Percentiles rank a stretch among this genome's conserved stretches.
These are phyloP conservation scores for Ceratitis capitata DNA, from an alignment of 1,140 invertebrate species.

Conservation along the genomic window DNA sequence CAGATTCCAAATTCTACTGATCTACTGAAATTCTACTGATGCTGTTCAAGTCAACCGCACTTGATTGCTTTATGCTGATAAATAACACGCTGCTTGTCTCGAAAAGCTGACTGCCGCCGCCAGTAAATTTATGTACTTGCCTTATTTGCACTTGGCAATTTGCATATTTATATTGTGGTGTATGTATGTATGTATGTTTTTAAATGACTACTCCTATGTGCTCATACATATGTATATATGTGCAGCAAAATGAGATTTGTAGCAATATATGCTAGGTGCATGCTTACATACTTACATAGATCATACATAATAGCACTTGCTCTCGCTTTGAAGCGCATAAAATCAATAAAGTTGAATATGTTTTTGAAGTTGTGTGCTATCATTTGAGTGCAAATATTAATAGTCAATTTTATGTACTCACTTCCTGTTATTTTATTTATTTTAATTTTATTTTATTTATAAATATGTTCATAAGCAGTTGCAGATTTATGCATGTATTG, in stretches of 20 bases:
- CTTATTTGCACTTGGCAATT: neutral
- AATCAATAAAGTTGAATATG: no score
- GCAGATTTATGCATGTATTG: no score
- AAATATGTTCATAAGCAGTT: no score
- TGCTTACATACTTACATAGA: no score
- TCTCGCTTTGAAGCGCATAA: no score
- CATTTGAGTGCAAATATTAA: neutral
- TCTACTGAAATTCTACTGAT: neutral
- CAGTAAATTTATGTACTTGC: neutral
- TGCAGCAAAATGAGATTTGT: neutral
- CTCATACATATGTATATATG: no score
- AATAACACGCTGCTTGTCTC: neutral
- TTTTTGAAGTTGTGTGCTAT: neutral
- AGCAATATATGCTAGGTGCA: no score
- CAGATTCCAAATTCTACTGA: neutral
- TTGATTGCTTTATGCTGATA: neutral
- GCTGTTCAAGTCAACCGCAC: neutral
- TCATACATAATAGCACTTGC: no score
- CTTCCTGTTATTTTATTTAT: neutral
- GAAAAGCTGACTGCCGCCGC: neutral
- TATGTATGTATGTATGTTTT: no score
- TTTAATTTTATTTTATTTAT: no score
- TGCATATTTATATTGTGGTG: neutral
- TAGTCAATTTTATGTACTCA: neutral
- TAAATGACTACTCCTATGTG: no score